phyloP scores from a whole-genome alignment of 2,797 vertebrate species.

The Eospalax fontanierii region DNA sequence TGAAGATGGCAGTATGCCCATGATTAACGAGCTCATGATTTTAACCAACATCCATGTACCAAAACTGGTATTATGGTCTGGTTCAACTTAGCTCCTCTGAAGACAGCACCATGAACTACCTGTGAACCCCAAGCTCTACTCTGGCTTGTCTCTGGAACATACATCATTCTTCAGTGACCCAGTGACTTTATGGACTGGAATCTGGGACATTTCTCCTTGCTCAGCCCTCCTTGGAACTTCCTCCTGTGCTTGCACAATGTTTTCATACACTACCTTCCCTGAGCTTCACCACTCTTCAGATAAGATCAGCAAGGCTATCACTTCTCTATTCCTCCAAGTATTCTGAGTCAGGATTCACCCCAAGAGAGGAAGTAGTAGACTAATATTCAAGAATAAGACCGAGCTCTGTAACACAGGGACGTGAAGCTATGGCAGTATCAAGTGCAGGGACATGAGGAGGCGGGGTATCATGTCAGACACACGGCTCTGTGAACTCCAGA shows the following conservation, averaged over 20 bases:
- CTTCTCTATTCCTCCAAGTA: not conserved
- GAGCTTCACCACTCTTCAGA: not conserved
- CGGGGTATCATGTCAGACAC: not conserved
- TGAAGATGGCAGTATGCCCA: not conserved
- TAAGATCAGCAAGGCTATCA: not conserved
- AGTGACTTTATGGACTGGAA: not conserved
- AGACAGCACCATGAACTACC: not conserved
- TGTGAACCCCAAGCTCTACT: no score
- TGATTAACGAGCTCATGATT: not conserved
- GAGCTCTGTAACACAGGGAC: not conserved
- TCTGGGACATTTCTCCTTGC: not conserved
- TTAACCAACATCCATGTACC: not conserved
- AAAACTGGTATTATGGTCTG: not conserved
- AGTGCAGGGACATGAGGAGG: not conserved
- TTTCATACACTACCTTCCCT: not conserved
- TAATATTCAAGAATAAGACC: not conserved
- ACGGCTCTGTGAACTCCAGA: not conserved
- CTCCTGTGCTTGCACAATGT: not conserved
- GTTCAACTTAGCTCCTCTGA: constrained; percentile 34
- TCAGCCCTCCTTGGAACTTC: not conserved
- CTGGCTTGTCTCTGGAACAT: not conserved
- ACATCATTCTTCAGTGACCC: no score
- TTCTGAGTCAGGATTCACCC: not conserved
- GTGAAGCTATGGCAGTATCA: not conserved
- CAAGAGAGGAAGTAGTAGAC: not conserved